These are phyloP conservation scores for Plutomurus gul DNA, from an alignment of 1,140 invertebrate species.

Conservation along the genomic window DNA sequence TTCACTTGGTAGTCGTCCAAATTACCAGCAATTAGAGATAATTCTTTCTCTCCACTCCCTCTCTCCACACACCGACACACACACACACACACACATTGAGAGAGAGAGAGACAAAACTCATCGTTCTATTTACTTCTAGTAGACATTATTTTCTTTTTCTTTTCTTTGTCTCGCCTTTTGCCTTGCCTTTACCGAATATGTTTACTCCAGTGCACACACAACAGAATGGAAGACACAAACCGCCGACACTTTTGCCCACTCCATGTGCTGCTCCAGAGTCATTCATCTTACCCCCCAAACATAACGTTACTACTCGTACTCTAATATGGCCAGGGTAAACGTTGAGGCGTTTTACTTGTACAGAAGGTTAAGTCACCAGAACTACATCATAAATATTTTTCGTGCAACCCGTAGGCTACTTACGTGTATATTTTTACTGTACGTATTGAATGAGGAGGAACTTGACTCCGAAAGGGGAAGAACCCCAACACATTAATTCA, in stretches of 20 bases:
- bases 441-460: no score
- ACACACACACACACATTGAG: neutral
- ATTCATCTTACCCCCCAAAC: neutral
- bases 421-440: no score
- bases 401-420: no score
- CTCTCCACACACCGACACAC: conserved; percentile 3
- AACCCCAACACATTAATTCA: no score
- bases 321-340: no score
- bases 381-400: no score
- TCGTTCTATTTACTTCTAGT: no score
- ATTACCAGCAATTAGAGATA: conserved; percentile 54
- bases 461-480: no score
- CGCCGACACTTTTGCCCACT: no score
- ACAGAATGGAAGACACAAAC: neutral
- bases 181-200: neutral
- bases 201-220: conserved; percentile 25
- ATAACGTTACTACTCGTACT: no score
- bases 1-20: conserved; percentile 52
- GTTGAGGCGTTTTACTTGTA: no score
- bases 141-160: neutral
- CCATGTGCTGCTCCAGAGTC: neutral
- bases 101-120: neutral
- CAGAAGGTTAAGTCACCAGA: no score
- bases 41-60: conserved; percentile 43
- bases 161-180: neutral